These are phyloP conservation scores for Caenorhabditis virilis DNA, from an alignment of 2,888 invertebrate species.

Conservation along the genomic window DNA sequence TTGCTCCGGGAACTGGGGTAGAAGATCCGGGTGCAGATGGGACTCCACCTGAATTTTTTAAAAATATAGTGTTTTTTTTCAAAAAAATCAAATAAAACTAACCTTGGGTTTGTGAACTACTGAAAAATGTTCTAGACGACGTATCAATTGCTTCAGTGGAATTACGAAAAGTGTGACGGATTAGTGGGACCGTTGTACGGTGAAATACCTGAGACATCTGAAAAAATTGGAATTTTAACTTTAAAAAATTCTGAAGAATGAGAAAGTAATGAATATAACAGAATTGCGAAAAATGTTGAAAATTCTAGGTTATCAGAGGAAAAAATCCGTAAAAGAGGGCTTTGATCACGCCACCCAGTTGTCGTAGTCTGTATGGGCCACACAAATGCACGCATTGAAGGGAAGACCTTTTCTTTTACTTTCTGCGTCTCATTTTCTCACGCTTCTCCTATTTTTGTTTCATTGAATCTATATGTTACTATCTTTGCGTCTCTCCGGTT, in stretches of 20 bases:
- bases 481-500: too few species aligned
- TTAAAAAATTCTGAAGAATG: neutral
- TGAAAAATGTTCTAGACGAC: neutral
- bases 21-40: neutral
- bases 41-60: conserved; percentile 1
- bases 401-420: neutral
- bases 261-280: neutral
- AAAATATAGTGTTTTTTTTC: neutral
- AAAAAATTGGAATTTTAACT: neutral
- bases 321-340: too few species aligned
- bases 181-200: neutral
- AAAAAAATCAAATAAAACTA: neutral
- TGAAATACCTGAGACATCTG: neutral
- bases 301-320: neutral
- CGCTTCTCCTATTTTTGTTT: too few species aligned
- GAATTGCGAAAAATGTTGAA: too few species aligned
- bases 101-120: neutral
- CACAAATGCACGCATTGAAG: neutral
- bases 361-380: neutral
- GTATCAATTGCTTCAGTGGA: neutral
- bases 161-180: neutral
- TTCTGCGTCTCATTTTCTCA: neutral
- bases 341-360: conserved; percentile 8
- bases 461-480: too few species aligned
- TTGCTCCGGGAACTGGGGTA: conserved; percentile 8